phyloP scores from a whole-genome alignment of 2,797 vertebrate species.

The Sebastes vulpes region DNA sequence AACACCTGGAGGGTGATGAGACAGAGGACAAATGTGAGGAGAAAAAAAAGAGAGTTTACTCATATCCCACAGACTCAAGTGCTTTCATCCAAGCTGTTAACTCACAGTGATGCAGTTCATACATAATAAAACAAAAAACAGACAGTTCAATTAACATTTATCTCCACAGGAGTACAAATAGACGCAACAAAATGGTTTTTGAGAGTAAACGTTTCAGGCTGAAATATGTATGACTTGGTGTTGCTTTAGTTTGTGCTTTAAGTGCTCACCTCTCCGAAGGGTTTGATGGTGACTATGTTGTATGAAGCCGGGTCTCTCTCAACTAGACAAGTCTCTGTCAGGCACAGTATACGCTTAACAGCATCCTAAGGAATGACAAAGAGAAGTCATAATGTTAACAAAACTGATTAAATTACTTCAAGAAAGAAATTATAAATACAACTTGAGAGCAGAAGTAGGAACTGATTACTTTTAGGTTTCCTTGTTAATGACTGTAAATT shows the following conservation, averaged over 20 bases:
- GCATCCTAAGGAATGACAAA: slow-evolving; percentile 89
- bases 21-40: neutral
- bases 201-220: neutral
- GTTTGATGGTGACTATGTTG: slow-evolving; percentile 97
- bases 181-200: neutral
- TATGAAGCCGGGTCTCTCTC: slow-evolving; percentile 98
- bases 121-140: slow-evolving; percentile 28
- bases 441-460: neutral
- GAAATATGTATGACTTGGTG: neutral
- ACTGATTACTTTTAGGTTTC: neutral
- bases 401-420: neutral
- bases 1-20: slow-evolving; percentile 88
- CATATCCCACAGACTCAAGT: neutral
- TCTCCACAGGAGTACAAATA: neutral
- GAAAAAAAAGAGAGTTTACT: neutral
- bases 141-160: neutral
- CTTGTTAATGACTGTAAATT: neutral
- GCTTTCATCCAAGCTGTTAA: slow-evolving; percentile 7
- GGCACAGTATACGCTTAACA: slow-evolving; percentile 92
- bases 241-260: neutral
- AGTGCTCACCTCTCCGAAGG: slow-evolving; percentile 93
- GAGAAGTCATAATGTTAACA: neutral
- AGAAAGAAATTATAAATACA: neutral
- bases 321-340: slow-evolving; percentile 97
- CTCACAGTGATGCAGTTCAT: slow-evolving; percentile 6